These are phyloP conservation scores for Cyprinodon variegatus DNA, from an alignment of 2,113 vertebrate genomes.

Conservation along the genomic window DNA sequence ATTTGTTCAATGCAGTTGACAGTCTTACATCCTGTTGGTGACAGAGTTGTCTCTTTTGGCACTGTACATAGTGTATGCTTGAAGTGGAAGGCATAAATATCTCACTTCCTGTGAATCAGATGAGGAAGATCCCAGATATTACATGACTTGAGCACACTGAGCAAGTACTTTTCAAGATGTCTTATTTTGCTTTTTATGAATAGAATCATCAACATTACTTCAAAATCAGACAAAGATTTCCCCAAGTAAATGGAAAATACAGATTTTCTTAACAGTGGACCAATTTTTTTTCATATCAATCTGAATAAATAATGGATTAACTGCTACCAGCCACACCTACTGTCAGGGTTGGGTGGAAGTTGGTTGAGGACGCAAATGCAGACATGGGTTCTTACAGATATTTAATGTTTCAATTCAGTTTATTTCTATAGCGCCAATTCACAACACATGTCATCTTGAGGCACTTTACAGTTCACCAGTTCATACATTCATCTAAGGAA, in stretches of 20 bases:
- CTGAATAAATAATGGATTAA: neutral
- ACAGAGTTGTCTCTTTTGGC: conserved; percentile 36
- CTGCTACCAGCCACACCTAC: neutral
- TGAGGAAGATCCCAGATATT: neutral
- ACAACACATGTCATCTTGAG: too few species aligned
- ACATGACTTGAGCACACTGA: neutral
- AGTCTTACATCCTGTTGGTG: conserved; percentile 58
- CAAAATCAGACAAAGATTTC: neutral
- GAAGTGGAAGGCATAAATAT: conserved; percentile 6
- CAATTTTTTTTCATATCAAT: neutral
- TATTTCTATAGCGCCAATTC: too few species aligned
- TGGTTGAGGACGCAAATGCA: too few species aligned
- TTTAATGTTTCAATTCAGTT: too few species aligned
- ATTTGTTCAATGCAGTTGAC: conserved; percentile 25
- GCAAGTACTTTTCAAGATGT: neutral
- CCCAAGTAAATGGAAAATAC: neutral
- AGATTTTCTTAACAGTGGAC: neutral
- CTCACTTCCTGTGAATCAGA: conserved; percentile 3
- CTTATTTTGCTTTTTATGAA: neutral
- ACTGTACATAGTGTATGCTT: neutral
- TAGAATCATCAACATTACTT: neutral
- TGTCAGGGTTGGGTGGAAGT: too few species aligned
- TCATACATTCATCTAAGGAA: too few species aligned
- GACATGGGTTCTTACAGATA: too few species aligned
- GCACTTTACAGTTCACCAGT: too few species aligned